Conservation (phyloP, 2,888 invertebrate genomes). For the Dione vanillae region DNA sequence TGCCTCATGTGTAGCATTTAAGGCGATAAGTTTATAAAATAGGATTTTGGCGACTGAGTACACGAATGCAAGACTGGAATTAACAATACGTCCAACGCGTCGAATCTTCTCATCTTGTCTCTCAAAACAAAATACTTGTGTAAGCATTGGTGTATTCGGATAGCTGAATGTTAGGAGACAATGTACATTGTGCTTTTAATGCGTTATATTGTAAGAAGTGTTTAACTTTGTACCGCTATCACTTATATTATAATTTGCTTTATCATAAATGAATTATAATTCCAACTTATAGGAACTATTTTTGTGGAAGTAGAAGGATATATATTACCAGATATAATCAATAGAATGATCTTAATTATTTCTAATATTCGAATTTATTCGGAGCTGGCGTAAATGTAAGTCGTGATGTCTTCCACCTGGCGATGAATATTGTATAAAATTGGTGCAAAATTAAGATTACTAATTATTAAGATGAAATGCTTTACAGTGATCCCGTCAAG, state of each 20-base stretch:
- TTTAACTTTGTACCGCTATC: conserved; percentile 22
- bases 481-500: conserved; percentile 25
- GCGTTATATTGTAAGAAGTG: conserved; percentile 33
- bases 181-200: conserved; percentile 40
- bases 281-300: conserved; percentile 17
- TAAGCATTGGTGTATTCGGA: conserved; percentile 37
- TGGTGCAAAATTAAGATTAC: conserved; percentile 40
- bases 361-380: conserved; percentile 35
- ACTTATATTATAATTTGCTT: conserved; percentile 16
- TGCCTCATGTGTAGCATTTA: conserved; percentile 35
- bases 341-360: conserved; percentile 10
- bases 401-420: conserved; percentile 51
- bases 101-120: conserved; percentile 20
- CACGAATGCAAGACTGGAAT: conserved; percentile 37
- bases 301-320: conserved; percentile 12
- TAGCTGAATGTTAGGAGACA: conserved; percentile 19
- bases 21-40: conserved; percentile 30
- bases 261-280: conserved; percentile 17
- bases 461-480: conserved; percentile 29
- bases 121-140: neutral
- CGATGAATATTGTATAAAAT: conserved; percentile 43
- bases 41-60: conserved; percentile 36
- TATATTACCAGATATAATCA: conserved; percentile 11
- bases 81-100: conserved; percentile 32
- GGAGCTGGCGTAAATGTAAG: conserved; percentile 35